Evolutionary conservation across 1,140 invertebrate genomes (phyloP).

Genomic region (Schlechtendalia chinensis): DNA sequence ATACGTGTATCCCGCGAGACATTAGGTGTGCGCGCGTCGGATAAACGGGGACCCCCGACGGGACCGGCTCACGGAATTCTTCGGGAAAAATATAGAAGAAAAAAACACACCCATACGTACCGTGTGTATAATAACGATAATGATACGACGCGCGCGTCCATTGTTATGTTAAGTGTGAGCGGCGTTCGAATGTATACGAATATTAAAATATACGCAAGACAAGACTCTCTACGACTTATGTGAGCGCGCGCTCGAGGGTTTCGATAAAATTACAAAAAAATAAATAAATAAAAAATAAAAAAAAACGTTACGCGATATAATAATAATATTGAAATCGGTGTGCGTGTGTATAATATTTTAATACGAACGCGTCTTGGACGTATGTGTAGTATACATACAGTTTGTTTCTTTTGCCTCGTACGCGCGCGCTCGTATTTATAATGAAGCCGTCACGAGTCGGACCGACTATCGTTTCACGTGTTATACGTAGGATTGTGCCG

Average conservation of each 20-base stretch:
- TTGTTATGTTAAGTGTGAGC: conserved; percentile 12
- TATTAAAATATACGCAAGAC: neutral
- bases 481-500: too few species aligned
- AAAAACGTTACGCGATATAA: neutral
- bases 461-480: too few species aligned
- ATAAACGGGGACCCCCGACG: conserved; percentile 31
- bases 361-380: too few species aligned
- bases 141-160: neutral
- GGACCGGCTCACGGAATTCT: conserved; percentile 15
- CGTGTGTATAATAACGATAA: neutral
- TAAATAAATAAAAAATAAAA: too few species aligned
- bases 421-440: too few species aligned
- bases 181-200: neutral
- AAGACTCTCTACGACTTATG: neutral
- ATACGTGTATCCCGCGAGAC: neutral
- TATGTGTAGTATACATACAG: too few species aligned
- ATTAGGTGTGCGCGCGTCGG: neutral
- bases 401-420: too few species aligned
- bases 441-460: too few species aligned
- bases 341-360: neutral
- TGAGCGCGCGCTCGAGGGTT: too few species aligned
- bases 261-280: too few species aligned
- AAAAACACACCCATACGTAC: neutral
- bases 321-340: neutral
- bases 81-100: neutral